Conservation (phyloP, 2,113 vertebrate genomes). For the Gymnorhina tibicen region DNA sequence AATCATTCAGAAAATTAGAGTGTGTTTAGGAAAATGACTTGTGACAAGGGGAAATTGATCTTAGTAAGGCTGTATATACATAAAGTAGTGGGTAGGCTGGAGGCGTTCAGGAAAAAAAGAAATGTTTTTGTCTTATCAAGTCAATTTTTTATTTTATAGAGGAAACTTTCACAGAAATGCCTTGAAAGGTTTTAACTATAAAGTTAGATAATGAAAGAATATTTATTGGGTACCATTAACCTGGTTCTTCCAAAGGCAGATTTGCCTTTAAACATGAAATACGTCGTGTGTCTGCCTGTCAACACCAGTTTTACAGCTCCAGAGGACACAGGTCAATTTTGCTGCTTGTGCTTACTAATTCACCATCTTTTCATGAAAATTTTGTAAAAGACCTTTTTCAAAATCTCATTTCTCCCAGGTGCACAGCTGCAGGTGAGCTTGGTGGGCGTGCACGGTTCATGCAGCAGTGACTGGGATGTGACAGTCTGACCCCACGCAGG, state of each 20-base stretch:
- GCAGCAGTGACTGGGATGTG: background rate
- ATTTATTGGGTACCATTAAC: background rate
- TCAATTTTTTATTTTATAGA: background rate
- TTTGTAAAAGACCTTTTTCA: background rate
- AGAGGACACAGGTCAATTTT: background rate
- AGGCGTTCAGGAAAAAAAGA: background rate
- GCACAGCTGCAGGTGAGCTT: rapidly evolving
- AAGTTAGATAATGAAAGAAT: background rate
- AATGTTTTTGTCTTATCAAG: background rate
- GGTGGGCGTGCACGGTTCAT: rapidly evolving
- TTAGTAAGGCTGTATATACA: background rate
- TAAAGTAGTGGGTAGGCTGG: background rate
- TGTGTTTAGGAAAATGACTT: background rate
- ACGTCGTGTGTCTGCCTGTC: background rate
- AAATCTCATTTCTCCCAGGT: background rate
- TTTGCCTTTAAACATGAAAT: background rate
- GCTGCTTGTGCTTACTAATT: background rate
- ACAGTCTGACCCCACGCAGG: rapidly evolving
- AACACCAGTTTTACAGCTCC: background rate
- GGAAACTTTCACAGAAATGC: background rate
- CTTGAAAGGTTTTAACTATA: background rate
- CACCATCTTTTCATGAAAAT: background rate
- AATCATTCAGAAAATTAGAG: background rate
- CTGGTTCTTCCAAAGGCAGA: background rate
- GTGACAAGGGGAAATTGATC: background rate